These are phyloP conservation scores for Eupristina koningsbergeri DNA, from an alignment of 1,140 invertebrate species.

Conservation along the genomic window DNA sequence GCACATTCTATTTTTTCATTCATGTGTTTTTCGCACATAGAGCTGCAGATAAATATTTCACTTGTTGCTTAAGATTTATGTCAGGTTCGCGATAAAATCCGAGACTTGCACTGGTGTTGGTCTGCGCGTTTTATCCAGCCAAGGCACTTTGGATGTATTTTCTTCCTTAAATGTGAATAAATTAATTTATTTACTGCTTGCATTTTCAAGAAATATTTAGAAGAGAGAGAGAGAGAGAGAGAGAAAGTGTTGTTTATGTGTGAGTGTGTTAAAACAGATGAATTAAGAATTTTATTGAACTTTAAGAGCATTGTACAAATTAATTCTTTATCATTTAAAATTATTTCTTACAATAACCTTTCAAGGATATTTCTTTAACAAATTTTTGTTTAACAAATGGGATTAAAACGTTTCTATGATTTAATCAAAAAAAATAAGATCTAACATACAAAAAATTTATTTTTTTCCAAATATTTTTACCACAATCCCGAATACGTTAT, in stretches of 20 bases:
- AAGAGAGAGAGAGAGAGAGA: neutral
- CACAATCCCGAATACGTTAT: too few relatives aligned
- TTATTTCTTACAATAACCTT: too few relatives aligned
- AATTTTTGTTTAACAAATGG: too few relatives aligned
- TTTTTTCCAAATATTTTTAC: too few relatives aligned
- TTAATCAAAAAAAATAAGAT: too few relatives aligned
- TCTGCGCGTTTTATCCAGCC: conserved; percentile 14
- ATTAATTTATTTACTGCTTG: neutral
- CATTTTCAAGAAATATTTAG: neutral
- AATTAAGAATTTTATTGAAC: conserved; percentile 7
- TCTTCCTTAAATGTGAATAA: neutral
- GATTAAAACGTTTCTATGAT: too few relatives aligned
- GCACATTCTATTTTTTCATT: conserved; percentile 7
- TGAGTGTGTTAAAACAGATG: too few relatives aligned
- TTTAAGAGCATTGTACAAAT: neutral
- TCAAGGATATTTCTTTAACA: too few relatives aligned
- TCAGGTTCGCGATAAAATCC: conserved; percentile 26
- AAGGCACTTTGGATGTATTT: neutral
- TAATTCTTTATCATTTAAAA: too few relatives aligned
- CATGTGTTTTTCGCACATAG: neutral
- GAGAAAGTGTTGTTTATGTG: too few relatives aligned
- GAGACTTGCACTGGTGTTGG: neutral
- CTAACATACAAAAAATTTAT: too few relatives aligned
- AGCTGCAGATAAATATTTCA: conserved; percentile 23
- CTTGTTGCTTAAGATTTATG: conserved; percentile 46